Evolutionary conservation across 2,113 vertebrate genomes (phyloP), one percentile per base, ranked within the genome.

Genomic region (Hystrix brachyura): DNA sequence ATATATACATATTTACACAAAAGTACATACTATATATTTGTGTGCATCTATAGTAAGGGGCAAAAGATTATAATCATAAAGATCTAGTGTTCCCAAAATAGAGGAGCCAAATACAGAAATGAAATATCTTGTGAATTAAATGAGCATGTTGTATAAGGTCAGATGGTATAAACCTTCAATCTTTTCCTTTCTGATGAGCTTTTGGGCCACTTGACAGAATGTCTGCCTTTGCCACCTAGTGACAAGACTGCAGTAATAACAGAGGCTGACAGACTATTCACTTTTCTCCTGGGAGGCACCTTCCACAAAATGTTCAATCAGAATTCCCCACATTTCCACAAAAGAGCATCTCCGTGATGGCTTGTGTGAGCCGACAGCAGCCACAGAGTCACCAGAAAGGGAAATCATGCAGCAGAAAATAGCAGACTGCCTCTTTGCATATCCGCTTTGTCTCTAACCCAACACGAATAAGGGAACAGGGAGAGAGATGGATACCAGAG

Each of bases 331-430:
- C 0, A 0, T 53, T 87, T 64, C 48, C 94, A 90, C 18, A 94
- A 97, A 96, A 95, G 89, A 98, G 84, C 97, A 95, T 97, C 95
- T 94, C 62, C 34, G 7, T 32, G 81, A 90, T 67, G 87, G 60
- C 48, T 97, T 64, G 57, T 81, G 67, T 43, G 80, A 95, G 80
- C 91, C 90, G 86, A 95, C 21, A 88, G 86, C 91, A 87, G 78
- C 74, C 71, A 57, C 3, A 12, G 82, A 96, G 76, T 78, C 92
- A 59, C 57, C 80, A 38, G 87, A 91, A 96, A 96, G 55, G 59
- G 91, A 97, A 96, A 87, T 64, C 32, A 64, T 74, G n/a, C 38
- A 2, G 67, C 76, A 80, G 81, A 84, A 96, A 96, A 94, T 46
- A 93, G 87, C 46, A 57, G 25, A 71, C 93, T 95, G 91, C 64